These are phyloP conservation scores for Pseudomugil gertrudae DNA, from an alignment of 2,797 vertebrate genomes.

Conservation along the genomic window DNA sequence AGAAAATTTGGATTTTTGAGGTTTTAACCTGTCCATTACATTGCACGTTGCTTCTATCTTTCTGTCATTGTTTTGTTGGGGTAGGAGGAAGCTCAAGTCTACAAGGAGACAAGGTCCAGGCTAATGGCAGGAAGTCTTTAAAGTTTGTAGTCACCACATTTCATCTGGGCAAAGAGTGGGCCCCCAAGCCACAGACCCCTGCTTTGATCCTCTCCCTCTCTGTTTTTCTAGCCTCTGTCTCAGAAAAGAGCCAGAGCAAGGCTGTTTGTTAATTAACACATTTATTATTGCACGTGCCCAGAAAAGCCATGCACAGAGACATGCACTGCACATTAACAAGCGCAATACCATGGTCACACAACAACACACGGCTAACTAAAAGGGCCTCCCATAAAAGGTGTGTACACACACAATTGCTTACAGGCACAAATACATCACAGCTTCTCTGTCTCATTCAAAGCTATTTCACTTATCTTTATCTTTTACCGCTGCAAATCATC, in stretches of 20 bases:
- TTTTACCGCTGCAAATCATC: slow-evolving; percentile 43
- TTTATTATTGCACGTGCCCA: slow-evolving; percentile 88
- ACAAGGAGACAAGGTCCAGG: slow-evolving; percentile 91
- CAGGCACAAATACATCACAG: slow-evolving; percentile 41
- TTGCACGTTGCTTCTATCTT: slow-evolving; percentile 78
- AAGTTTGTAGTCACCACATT: slow-evolving; percentile 92
- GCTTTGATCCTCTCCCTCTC: slow-evolving; percentile 89
- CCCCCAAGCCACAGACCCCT: slow-evolving; percentile 88
- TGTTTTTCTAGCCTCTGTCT: slow-evolving; percentile 31
- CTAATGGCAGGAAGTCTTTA: slow-evolving; percentile 99
- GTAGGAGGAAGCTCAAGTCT: slow-evolving; percentile 87
- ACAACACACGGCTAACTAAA: slow-evolving; percentile 18
- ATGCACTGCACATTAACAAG: slow-evolving; percentile 8
- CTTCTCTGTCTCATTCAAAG: slow-evolving; percentile 27
- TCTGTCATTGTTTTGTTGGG: slow-evolving; percentile 35
- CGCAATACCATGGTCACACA: background rate
- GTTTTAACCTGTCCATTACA: background rate
- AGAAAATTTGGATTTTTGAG: background rate
- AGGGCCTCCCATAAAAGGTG: background rate
- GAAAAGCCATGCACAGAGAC: slow-evolving; percentile 18
- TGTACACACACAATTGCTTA: background rate
- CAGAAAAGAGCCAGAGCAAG: slow-evolving; percentile 82
- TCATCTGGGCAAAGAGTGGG: slow-evolving; percentile 92
- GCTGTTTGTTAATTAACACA: slow-evolving; percentile 95
- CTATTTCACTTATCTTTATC: slow-evolving; percentile 41